Evolutionary conservation across 92 coral and sea anemone genomes (phyloP).

Genomic region (Pocillopora grandis): DNA sequence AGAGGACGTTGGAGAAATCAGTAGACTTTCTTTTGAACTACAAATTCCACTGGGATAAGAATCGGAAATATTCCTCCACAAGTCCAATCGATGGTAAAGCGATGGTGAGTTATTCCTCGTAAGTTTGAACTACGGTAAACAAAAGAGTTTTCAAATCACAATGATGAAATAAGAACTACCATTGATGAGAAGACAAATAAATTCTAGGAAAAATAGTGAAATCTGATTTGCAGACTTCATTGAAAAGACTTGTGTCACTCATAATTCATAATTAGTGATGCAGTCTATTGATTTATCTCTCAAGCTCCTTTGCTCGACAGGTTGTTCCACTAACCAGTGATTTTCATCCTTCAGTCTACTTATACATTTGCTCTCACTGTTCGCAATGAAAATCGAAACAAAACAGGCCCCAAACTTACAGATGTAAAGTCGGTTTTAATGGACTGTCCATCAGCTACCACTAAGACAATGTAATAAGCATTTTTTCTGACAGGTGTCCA

Average conservation of each 20-base stretch:
- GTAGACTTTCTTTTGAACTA: constrained; percentile 2
- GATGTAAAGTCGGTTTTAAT: constrained; percentile 16
- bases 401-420: constrained; percentile 16
- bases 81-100: constrained; percentile 56
- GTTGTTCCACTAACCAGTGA: no score
- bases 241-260: no score
- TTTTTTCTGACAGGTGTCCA: constrained; percentile 51
- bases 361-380: no score
- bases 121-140: neutral
- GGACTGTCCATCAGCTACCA: constrained; percentile 32
- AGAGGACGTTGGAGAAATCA: constrained; percentile 42
- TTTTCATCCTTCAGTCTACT: neutral
- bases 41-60: constrained; percentile 41
- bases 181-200: neutral
- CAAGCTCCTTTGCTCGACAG: no score
- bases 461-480: constrained; percentile 46
- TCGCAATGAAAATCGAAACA: no score
- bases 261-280: no score
- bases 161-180: neutral
- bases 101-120: neutral
- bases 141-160: neutral
- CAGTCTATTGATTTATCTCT: no score
- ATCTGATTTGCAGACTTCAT: no score
- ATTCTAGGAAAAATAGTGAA: neutral
- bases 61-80: constrained; percentile 34